Percentiles rank a stretch among this genome's conserved stretches.
Conservation (phyloP, 2,888 invertebrate genomes). For the Parochlus steinenii region DNA sequence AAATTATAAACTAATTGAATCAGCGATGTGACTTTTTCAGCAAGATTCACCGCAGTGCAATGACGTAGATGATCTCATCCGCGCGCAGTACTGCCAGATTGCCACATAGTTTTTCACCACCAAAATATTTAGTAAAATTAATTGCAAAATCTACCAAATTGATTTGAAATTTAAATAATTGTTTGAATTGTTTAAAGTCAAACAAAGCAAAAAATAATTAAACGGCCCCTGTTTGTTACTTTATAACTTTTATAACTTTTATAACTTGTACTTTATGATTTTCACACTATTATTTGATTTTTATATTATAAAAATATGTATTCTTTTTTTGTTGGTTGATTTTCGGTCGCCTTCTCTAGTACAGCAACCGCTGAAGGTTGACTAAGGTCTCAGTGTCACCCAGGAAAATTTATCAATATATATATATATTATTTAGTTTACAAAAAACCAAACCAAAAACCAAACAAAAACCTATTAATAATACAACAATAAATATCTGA, state of each 20-base stretch:
- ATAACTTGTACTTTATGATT: constrained; percentile 28
- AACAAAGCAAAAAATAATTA: constrained; percentile 15
- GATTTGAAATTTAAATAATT: no score
- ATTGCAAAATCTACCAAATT: no score
- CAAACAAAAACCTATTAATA: constrained; percentile 6
- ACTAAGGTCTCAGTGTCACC: constrained; percentile 22
- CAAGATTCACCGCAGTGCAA: no score
- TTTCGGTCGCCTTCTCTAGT: constrained; percentile 65
- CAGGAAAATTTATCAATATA: constrained; percentile 14
- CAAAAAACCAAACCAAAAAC: constrained; percentile 10
- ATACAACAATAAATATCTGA: background rate
- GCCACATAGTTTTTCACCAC: no score
- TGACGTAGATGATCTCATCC: no score
- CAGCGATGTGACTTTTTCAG: no score
- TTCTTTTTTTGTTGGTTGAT: constrained; percentile 25
- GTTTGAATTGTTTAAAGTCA: constrained; percentile 10
- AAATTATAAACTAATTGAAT: no score
- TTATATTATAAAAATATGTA: constrained; percentile 11
- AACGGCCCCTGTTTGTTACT: constrained; percentile 18
- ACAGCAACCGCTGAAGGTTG: constrained; percentile 72
- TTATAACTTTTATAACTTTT: constrained; percentile 16
- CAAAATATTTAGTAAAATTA: no score
- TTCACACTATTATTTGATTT: constrained; percentile 5
- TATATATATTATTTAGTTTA: constrained; percentile 10
- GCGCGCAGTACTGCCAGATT: no score